Conservation (phyloP, 2,113 vertebrate genomes). For the Deroptyus accipitrinus region DNA sequence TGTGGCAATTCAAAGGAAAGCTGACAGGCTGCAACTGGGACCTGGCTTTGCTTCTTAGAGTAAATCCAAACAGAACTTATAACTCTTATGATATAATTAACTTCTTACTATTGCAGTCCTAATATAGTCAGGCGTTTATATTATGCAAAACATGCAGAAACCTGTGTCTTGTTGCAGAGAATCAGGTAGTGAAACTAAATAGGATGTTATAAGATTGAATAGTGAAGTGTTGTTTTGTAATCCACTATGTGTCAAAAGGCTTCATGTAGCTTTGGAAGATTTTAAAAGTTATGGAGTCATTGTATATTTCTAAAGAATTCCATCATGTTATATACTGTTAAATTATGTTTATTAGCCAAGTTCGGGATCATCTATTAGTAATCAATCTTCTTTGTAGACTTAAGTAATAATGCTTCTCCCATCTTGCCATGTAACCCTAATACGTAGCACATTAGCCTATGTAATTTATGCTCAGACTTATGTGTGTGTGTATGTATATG, state of each 20-base stretch:
- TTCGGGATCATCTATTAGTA: background rate
- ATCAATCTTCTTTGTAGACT: background rate
- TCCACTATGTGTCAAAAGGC: background rate
- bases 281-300: background rate
- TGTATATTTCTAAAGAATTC: background rate
- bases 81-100: background rate
- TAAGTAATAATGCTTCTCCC: background rate
- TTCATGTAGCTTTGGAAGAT: background rate
- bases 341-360: background rate
- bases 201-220: background rate
- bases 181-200: background rate
- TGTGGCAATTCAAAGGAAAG: background rate
- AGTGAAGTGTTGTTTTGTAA: background rate
- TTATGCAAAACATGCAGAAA: background rate
- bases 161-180: background rate
- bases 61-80: background rate
- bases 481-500: background rate
- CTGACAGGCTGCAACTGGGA: background rate
- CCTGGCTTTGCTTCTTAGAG: slow-evolving; percentile 1
- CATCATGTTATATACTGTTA: rapidly evolving
- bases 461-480: rapidly evolving
- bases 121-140: background rate
- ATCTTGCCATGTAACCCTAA: background rate
- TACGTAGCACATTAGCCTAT: rapidly evolving
- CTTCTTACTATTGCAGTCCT: background rate